phyloP scores from a whole-genome alignment of 2,797 vertebrate species.

The Saguinus oedipus region DNA sequence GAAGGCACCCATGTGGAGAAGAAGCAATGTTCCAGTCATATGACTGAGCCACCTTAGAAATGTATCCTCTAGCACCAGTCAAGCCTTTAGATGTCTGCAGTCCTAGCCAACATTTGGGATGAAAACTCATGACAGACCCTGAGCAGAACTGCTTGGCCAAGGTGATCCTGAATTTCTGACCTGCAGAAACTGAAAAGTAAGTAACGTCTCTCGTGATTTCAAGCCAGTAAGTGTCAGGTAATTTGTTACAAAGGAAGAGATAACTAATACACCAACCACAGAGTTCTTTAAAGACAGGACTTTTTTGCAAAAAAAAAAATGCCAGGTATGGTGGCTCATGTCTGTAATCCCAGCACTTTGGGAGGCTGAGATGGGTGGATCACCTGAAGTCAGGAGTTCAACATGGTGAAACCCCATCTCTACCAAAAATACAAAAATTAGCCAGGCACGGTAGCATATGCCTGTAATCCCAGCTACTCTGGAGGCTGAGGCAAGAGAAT shows the following conservation, averaged over 20 bases:
- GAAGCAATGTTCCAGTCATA: not conserved
- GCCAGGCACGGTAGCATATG: no score
- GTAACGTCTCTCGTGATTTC: not conserved
- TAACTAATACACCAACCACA: not conserved
- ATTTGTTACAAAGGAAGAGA: not conserved
- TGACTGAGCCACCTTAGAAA: not conserved
- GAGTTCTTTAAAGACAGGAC: not conserved
- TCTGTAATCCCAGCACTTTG: no score
- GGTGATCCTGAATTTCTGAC: not conserved
- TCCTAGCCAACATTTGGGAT: not conserved
- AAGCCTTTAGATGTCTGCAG: not conserved
- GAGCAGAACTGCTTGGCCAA: not conserved
- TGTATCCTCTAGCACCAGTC: not conserved
- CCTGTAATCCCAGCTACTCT: no score
- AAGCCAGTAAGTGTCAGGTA: not conserved
- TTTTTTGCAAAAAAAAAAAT: not conserved
- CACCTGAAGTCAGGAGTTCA: no score
- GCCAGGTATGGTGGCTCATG: fast-evolving
- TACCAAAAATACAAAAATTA: no score
- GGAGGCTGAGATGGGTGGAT: no score
- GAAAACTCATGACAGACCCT: not conserved
- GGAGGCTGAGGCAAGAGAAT: no score
- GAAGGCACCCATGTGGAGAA: not conserved
- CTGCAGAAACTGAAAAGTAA: not conserved
- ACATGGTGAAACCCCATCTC: no score